Base-by-base conservation (phyloP, 2,113 vertebrate genomes). In the Upupa epops region DNA sequence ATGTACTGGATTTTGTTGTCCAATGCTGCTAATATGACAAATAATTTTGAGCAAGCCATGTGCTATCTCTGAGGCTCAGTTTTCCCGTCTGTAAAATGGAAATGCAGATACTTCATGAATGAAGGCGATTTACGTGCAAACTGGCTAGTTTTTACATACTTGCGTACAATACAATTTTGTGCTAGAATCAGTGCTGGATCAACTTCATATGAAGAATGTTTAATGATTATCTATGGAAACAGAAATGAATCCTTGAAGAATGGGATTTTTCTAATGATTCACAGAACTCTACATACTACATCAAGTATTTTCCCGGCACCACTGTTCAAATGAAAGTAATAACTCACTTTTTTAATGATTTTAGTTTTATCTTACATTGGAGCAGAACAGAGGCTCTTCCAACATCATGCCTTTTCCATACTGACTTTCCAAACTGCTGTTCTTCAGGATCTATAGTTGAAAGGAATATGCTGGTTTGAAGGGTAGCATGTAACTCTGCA, bases 301-400 rank as follows among this genome's bases (percentile, higher is more conserved):
- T 71, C 28, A 75, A 60, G 40, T 63, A 52, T 26, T 72, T 86
- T 46, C 40, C 79, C n/a, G n/a, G n/a, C n/a, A n/a, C n/a, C n/a
- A n/a, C n/a, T n/a, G n/a, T n/a, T n/a, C n/a, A n/a, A n/a, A n/a
- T n/a, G n/a, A n/a, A n/a, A n/a, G n/a, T n/a, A n/a, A n/a, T n/a
- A n/a, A n/a, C n/a, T n/a, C n/a, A 90, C 65, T 68, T 93, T 92
- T 92, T 84, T 68, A 76, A 76, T 75, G 75, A 46, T 70, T 60
- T 79, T 81, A 49, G 49, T 68, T 66, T 80, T 73, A 64, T 78
- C 84, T 89, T 75, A 60, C 34, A 29, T 49, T 68, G 54, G 91
- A 82, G 61, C 52, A 64, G 45, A 45, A 92, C 77, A 84, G 40
- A 69, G 6, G 20, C 29, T 78, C 45, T 89, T 81, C 65, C 91